Base-by-base conservation (phyloP, 2,113 vertebrate genomes). In the human (Homo sapiens) region DNA sequence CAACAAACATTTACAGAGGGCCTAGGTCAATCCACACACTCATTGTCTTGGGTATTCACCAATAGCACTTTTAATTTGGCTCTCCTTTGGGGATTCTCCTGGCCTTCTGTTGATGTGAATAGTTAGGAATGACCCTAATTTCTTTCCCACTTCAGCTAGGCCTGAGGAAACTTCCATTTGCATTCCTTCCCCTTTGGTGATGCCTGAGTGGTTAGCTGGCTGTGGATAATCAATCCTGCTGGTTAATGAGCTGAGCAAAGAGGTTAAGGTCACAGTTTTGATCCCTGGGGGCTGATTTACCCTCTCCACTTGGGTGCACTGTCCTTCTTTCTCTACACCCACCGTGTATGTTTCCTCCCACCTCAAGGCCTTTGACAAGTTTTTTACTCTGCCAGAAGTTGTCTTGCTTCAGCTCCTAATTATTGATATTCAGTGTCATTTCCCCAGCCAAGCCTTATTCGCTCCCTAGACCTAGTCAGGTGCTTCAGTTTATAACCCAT, bases 131-230 rank as follows among this genome's bases (percentile, higher is more conserved):
- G 88, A 95, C 66, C 73, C 48, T 93, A 68, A 94, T 97, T 96
- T 96, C 79, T 61, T 94, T 70, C 95, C 32, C 27, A 93, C n/a
- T 95, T 93, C 59, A 95, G 32, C 55, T 48, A 93, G 68, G 73
- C 89, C 96, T 93, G 50, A 43, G 95, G 89, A 97, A 97, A 96
- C 61, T 95, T 94, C 96, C 82, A 94, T 95, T 97, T 96, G 73
- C 73, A 93, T 85, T 94, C 94, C 38, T 96, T 94, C 86, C 79
- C 38, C 59, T 93, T 93, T 23, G 79, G 72, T 55, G 59, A 91
- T 86, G 78, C 81, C 93, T 57, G 40, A 95, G 78, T 95, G 40
- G 82, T 95, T 94, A 96, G 82, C 52, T 93, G 66, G 40, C 61
- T 57, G 55, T 94, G 87, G 73, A 73, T 78, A 89, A 82, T 88